Conservation (phyloP, 2,888 invertebrate genomes). For the Himalopsyche tibetana region DNA sequence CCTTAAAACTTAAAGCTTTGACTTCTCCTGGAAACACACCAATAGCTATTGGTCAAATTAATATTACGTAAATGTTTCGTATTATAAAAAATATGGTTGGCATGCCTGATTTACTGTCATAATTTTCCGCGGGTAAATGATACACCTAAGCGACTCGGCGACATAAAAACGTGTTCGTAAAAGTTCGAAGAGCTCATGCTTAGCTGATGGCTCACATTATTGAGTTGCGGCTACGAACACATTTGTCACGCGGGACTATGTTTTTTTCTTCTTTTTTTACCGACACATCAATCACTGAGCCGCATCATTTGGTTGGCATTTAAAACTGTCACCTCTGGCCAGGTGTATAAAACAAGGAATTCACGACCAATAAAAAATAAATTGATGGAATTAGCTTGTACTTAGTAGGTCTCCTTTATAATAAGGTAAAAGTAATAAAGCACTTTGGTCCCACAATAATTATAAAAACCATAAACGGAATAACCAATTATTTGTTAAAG, state of each 20-base stretch:
- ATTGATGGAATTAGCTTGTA: too few species aligned
- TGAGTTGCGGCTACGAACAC: constrained; percentile 52
- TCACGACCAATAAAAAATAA: neutral
- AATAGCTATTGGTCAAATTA: too few species aligned
- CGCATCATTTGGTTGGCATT: constrained; percentile 61
- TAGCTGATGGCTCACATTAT: constrained; percentile 31
- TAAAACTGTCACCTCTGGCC: constrained; percentile 48
- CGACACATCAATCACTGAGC: constrained; percentile 60
- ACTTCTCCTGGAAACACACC: too few species aligned
- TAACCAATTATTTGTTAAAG: too few species aligned
- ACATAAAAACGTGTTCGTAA: constrained; percentile 31
- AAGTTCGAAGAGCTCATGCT: constrained; percentile 30
- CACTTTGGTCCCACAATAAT: too few species aligned
- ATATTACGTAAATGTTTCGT: too few species aligned
- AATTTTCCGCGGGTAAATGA: constrained; percentile 38
- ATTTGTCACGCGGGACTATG: constrained; percentile 60
- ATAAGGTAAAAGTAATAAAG: too few species aligned
- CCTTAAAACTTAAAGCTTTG: too few species aligned
- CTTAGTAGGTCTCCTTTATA: too few species aligned
- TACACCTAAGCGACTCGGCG: constrained; percentile 3
- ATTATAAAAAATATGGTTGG: neutral
- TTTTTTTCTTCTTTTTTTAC: constrained; percentile 47
- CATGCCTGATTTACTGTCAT: constrained; percentile 17
- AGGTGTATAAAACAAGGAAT: neutral
- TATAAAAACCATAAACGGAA: too few species aligned